Evolutionary conservation across 2,888 invertebrate genomes (phyloP).

Genomic region (Troides aeacus): DNA sequence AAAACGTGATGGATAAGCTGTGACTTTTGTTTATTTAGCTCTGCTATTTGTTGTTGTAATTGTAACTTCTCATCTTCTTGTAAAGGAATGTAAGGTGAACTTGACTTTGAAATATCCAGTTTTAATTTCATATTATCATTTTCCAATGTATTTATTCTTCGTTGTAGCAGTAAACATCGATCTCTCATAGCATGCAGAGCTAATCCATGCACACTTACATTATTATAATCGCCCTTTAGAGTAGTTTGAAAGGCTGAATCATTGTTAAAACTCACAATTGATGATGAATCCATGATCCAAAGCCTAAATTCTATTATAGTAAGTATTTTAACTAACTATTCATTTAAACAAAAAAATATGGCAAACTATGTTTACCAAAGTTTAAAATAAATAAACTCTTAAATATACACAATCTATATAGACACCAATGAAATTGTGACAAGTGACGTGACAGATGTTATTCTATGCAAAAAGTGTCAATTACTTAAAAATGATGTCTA

Average conservation of each 20-base stretch:
- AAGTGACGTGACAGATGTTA: background rate
- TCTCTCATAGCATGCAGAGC: conserved; percentile 91
- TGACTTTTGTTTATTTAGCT: conserved; percentile 86
- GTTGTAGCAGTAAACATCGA: conserved; percentile 87
- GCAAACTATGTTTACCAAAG: background rate
- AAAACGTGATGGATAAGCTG: conserved; percentile 87
- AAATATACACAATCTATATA: background rate
- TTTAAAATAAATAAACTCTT: background rate
- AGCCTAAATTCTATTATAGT: background rate
- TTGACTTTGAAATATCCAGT: conserved; percentile 57
- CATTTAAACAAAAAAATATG: background rate
- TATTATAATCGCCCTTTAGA: conserved; percentile 62
- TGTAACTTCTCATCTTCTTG: conserved; percentile 71
- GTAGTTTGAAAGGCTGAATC: conserved; percentile 71
- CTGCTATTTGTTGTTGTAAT: conserved; percentile 83
- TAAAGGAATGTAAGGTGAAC: conserved; percentile 52
- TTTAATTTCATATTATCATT: conserved; percentile 86
- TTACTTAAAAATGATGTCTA: too few relatives aligned
- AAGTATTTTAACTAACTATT: background rate
- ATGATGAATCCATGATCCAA: conserved; percentile 67
- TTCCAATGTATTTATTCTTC: conserved; percentile 84
- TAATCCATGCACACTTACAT: conserved; percentile 84
- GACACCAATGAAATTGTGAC: background rate
- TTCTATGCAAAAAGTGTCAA: too few relatives aligned
- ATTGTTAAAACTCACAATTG: conserved; percentile 74